A percentile compares a stretch with the other conserved stretches of the same genome.
phyloP scores from a whole-genome alignment of 2,888 invertebrate genomes.

The Drosophila colorata region DNA sequence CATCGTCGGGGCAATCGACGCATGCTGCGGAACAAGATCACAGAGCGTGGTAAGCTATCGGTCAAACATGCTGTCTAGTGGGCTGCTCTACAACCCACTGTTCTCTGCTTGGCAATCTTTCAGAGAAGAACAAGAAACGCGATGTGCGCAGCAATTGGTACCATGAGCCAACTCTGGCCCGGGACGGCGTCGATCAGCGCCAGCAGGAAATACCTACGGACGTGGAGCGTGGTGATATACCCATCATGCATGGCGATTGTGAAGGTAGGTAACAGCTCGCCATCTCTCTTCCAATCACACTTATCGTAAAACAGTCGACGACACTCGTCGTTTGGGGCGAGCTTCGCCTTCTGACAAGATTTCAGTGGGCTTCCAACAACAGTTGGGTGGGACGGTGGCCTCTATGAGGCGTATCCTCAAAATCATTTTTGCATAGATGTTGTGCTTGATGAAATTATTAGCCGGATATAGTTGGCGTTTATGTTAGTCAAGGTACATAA shows the following conservation, averaged over 20 bases:
- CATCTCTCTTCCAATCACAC: conserved; percentile 28
- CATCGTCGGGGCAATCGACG: conserved; percentile 83
- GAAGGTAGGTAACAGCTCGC: conserved; percentile 84
- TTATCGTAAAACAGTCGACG: conserved; percentile 60
- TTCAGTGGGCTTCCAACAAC: conserved; percentile 39
- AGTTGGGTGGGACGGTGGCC: conserved; percentile 42
- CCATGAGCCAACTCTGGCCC: conserved; percentile 72
- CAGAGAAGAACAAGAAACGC: conserved; percentile 85
- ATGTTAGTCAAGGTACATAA: conserved; percentile 60
- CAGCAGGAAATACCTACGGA: conserved; percentile 83
- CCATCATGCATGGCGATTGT: conserved; percentile 87
- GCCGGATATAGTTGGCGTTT: conserved; percentile 59
- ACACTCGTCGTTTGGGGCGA: conserved; percentile 47
- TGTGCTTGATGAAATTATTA: conserved; percentile 59
- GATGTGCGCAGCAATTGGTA: conserved; percentile 85
- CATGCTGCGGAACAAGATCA: conserved; percentile 83
- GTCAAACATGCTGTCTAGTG: conserved; percentile 33
- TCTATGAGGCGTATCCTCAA: conserved; percentile 46
- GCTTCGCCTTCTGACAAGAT: conserved; percentile 33
- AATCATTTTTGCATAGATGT: conserved; percentile 41
- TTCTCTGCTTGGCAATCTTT: conserved; percentile 25
- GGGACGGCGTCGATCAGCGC: conserved; percentile 80
- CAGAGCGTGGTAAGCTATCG: conserved; percentile 82
- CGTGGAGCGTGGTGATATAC: conserved; percentile 88
- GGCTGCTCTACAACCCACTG: conserved; percentile 47